Evolutionary conservation across 2,888 invertebrate genomes (phyloP), one percentile per base, ranked within the genome.

Genomic region (Erpobdella octoculata): DNA sequence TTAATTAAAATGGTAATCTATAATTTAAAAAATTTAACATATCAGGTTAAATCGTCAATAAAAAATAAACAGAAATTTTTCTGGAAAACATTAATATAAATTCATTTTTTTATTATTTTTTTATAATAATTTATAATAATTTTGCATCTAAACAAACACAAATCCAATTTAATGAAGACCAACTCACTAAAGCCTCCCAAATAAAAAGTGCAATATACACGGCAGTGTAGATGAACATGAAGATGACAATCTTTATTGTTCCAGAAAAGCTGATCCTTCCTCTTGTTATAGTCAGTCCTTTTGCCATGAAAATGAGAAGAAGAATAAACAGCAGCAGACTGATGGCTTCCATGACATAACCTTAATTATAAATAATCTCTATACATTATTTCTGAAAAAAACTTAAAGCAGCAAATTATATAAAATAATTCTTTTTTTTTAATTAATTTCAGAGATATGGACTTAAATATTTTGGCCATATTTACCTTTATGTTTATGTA

Each of bases 201-300:
- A 91, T 86, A 80, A 91, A 91, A 38, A 93, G 86, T 0, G 88
- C 86, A 2, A 89, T 84, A 79, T 91, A 92, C 0, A 89, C 87
- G 64, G 90, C 85, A 0, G 88, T 84, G 78, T 91, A 93, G 8
- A 88, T 79, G 75, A 89, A 89, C 87, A 91, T 89, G 83, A 93
- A 93, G 1, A 90, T 84, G 0, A 90, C 89, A 65, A 94, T 84
- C 82, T 90, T 90, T 61, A 91, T 87, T 0, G 89, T 88, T 74
- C 90, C 89, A 15, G 86, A 85, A 0, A 88, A 84, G 67, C 90
- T 88, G 31, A 94, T 85, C 0, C 91, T 85, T 0, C 91, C 93
- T 67, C 93, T 86, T 0, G 93, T 94, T 36, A 94, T 89, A 0
- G 93, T 93, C 81, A 89, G 94, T 0, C 94, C 94, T 80, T 93